phyloP scores from a whole-genome alignment of 37 sponge, comb jelly and placozoan genomes.

The Chondrilla cf. caribensis region DNA sequence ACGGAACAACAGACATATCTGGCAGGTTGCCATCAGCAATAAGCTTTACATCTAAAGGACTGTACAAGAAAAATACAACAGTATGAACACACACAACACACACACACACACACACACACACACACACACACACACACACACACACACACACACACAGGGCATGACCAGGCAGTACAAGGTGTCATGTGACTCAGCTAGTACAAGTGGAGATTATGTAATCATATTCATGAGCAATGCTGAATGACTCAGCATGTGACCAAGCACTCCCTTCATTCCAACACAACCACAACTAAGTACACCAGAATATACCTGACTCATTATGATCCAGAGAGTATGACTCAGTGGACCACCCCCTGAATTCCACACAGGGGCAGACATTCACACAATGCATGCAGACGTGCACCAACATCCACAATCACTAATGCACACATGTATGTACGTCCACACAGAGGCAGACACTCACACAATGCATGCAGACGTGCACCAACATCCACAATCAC shows the following conservation, averaged over 20 bases:
- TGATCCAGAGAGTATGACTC: too few species aligned
- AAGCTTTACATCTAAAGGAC: constrained; percentile 37
- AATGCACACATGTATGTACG: constrained; percentile 30
- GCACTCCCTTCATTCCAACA: too few species aligned
- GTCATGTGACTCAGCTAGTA: constrained; percentile 8
- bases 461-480: not conserved
- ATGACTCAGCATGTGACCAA: too few species aligned
- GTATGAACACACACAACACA: not conserved
- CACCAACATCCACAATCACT: constrained; percentile 1
- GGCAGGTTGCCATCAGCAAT: constrained; percentile 56
- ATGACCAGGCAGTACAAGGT: not conserved
- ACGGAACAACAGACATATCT: constrained; percentile 31
- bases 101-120: not conserved
- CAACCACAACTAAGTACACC: too few species aligned
- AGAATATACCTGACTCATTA: too few species aligned
- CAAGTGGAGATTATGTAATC: too few species aligned
- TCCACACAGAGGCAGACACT: not conserved
- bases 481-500: not conserved
- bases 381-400: not conserved
- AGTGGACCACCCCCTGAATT: too few species aligned
- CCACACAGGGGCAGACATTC: not conserved
- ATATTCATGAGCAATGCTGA: too few species aligned
- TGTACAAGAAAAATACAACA: not conserved
- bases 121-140: constrained; percentile 16
- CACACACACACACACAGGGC: constrained; percentile 3